Conservation (phyloP, 1,140 invertebrate species). For the Platorchestia sp. region DNA sequence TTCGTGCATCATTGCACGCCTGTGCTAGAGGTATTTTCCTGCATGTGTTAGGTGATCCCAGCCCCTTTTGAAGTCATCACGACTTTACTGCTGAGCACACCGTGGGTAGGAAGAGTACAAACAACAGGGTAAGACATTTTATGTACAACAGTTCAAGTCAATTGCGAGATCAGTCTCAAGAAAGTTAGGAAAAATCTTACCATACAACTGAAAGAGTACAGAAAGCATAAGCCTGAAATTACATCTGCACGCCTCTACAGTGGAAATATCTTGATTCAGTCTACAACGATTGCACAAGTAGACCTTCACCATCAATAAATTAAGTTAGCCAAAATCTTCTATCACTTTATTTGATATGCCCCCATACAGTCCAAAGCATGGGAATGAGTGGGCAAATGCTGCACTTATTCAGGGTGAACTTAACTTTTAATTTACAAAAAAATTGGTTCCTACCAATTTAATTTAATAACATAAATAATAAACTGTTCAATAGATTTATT, state of each 20-base stretch:
- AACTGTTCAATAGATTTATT: no score
- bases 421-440: no score
- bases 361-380: no score
- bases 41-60: not conserved
- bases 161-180: no score
- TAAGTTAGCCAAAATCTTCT: not conserved
- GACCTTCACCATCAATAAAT: not conserved
- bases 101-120: no score
- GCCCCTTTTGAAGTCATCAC: not conserved
- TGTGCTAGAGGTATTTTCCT: not conserved
- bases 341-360: no score
- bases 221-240: not conserved
- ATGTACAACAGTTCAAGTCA: no score
- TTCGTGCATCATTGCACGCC: conserved; percentile 8
- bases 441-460: no score
- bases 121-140: no score
- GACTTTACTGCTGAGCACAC: not conserved
- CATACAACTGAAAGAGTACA: not conserved
- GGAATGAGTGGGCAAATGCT: no score
- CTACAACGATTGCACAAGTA: not conserved
- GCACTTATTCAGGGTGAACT: no score
- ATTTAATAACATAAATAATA: no score
- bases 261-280: not conserved
- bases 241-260: not conserved
- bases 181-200: not conserved